Base-by-base conservation (phyloP, 2,888 invertebrate species). In the Microplitis deprimator region DNA sequence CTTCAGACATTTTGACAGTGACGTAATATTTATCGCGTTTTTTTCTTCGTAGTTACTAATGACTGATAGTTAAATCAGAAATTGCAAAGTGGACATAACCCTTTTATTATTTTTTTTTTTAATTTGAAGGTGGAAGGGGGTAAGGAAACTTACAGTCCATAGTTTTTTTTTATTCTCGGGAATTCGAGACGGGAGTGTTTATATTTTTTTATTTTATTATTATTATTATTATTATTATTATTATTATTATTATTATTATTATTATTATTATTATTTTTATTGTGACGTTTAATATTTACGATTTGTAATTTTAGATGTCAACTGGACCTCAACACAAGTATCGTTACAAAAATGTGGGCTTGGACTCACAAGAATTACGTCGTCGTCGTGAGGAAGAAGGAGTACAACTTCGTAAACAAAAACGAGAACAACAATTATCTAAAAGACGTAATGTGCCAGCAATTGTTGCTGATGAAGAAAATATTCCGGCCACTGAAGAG, bases 381-480 rank as follows among this genome's bases (percentile, higher is more conserved):
- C 93, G 98, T 73, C 92, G 98, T 62, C 92, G 98, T 64, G 98
- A 98, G 90, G 98, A 99, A 87, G 98, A 98, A 90, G 98, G 98
- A 39, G 96, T 99, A 40, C 98, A 98, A 87, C 92, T 99, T 70
- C 92, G 98, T 73, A 98, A 98, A 92, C 97, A 97, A 86, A 98
- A 98, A 90, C 91, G 98, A 80, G 98, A 98, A 90, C 97, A 97
- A 88, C 98, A 98, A 90, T 91, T 98, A 60, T 96, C 96, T 81
- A 98, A 98, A 91, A 92, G 97, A 77, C 92, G 98, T 83, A 98
- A 98, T 93, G 97, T 98, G 73, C 89, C 89, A 38, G 87, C 86
- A 72, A 83, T 87, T 69, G 83, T 85, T 65, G 82, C 84, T 7
- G 89, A 89, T 10, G 89, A 89, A 8, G 89, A 89, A 60, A 84